A percentile compares a stretch with the other conserved stretches of the same genome.
Evolutionary conservation across 1,140 invertebrate genomes (phyloP).

Genomic region (Myzus persicae): DNA sequence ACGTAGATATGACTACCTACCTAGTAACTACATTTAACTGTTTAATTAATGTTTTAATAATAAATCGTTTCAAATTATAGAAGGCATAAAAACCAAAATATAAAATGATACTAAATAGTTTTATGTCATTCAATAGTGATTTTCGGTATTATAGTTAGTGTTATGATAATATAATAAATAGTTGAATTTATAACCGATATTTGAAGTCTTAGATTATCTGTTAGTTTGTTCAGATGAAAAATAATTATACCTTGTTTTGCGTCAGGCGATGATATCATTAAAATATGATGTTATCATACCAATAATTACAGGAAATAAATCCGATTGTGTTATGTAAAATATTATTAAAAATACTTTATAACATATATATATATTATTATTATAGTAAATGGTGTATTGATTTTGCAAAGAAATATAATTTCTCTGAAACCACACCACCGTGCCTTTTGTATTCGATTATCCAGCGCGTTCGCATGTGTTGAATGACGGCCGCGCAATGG

Average conservation of each 20-base stretch:
- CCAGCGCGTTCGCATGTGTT: not conserved
- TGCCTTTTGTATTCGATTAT: conserved; percentile 26
- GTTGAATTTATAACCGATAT: not conserved
- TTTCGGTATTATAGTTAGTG: not conserved
- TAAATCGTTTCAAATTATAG: not conserved
- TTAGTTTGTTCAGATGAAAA: not conserved
- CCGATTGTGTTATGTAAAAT: not conserved
- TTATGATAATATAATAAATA: not conserved
- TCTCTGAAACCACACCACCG: not conserved
- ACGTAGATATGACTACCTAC: not conserved
- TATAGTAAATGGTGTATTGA: not conserved
- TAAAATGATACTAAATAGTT: not conserved
- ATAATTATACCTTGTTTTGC: not conserved
- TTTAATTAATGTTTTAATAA: not conserved
- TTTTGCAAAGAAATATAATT: not conserved
- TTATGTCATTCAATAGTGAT: not conserved
- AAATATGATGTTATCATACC: not conserved
- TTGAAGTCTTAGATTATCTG: not conserved
- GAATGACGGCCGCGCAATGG: not conserved
- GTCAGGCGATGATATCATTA: not conserved
- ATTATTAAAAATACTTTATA: not conserved
- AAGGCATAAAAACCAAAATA: not conserved
- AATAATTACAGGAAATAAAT: not conserved
- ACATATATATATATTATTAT: not conserved
- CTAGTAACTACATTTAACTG: too few relatives aligned